Percentiles rank a stretch among this genome's conserved stretches.
phyloP scores from a whole-genome alignment of 2,797 vertebrate species.

The Poecilia picta region DNA sequence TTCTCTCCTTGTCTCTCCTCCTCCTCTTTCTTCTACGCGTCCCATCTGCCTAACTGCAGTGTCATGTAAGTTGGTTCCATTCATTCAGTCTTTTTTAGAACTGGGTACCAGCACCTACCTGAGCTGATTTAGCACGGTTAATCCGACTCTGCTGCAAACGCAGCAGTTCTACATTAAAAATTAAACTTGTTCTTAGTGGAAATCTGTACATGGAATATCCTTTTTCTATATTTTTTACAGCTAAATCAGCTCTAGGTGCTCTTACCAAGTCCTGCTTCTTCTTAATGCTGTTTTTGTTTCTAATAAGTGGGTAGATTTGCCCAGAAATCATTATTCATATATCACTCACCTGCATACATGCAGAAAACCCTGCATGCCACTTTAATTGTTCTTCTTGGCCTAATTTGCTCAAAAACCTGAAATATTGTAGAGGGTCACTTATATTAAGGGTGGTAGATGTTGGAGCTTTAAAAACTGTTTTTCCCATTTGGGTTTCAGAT shows the following conservation, averaged over 20 bases:
- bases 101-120: conserved; percentile 53
- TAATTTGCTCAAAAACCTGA: conserved; percentile 19
- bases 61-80: conserved; percentile 97
- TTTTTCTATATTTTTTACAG: background rate
- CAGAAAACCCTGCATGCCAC: conserved; percentile 47
- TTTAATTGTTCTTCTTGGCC: conserved; percentile 11
- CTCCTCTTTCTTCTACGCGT: conserved; percentile 83
- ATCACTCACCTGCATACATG: conserved; percentile 34
- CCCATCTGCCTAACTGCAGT: conserved; percentile 97
- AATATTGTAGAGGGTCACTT: conserved; percentile 35
- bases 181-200: background rate
- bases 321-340: conserved; percentile 37
- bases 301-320: conserved; percentile 32
- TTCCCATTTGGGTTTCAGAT: background rate
- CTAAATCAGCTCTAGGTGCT: conserved; percentile 2
- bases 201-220: background rate
- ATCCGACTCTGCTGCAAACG: background rate
- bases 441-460: conserved; percentile 28
- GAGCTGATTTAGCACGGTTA: background rate
- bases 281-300: conserved; percentile 49
- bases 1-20: conserved; percentile 77
- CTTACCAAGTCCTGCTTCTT: conserved; percentile 59
- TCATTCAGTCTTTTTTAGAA: conserved; percentile 79
- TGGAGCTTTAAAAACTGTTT: background rate
- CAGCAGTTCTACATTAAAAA: background rate